Conservation (phyloP, 2,797 vertebrate genomes). For the Acestrorhynchus altus region DNA sequence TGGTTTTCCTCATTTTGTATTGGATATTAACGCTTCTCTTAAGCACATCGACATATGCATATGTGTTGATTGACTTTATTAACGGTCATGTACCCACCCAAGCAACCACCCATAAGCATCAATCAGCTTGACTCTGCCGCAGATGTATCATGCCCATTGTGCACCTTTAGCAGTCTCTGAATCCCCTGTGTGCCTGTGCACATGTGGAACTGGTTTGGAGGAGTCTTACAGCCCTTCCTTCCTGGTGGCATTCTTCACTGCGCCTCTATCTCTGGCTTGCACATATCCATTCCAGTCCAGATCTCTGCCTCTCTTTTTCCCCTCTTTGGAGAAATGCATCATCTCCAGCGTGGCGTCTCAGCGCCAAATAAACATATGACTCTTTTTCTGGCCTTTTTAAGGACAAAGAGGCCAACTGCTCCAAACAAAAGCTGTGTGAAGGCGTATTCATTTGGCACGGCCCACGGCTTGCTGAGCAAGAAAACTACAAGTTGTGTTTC, state of each 20-base stretch:
- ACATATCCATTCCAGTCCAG: slow-evolving; percentile 30
- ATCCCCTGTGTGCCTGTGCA: slow-evolving; percentile 28
- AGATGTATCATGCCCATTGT: neutral
- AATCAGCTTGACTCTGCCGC: neutral
- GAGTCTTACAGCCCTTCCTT: slow-evolving; percentile 55
- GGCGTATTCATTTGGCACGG: neutral
- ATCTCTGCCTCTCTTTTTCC: neutral
- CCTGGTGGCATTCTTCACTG: slow-evolving; percentile 57
- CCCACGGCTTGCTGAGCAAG: neutral
- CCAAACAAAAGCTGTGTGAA: slow-evolving; percentile 19
- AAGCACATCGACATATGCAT: too few relatives aligned
- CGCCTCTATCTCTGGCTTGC: slow-evolving; percentile 24
- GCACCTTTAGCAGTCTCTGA: slow-evolving; percentile 15
- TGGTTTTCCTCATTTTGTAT: too few relatives aligned
- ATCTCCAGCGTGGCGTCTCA: neutral
- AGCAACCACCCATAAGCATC: neutral
- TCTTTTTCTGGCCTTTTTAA: neutral
- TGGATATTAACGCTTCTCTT: too few relatives aligned
- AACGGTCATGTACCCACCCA: neutral
- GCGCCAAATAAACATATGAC: slow-evolving; percentile 7
- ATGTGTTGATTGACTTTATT: neutral
- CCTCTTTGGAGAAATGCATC: neutral
- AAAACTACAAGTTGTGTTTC: neutral
- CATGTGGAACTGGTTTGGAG: slow-evolving; percentile 62
- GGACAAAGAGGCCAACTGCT: neutral